Evolutionary conservation across 2,888 invertebrate genomes (phyloP), one percentile per base, ranked within the genome.

Genomic region (Mesoligia furuncula): DNA sequence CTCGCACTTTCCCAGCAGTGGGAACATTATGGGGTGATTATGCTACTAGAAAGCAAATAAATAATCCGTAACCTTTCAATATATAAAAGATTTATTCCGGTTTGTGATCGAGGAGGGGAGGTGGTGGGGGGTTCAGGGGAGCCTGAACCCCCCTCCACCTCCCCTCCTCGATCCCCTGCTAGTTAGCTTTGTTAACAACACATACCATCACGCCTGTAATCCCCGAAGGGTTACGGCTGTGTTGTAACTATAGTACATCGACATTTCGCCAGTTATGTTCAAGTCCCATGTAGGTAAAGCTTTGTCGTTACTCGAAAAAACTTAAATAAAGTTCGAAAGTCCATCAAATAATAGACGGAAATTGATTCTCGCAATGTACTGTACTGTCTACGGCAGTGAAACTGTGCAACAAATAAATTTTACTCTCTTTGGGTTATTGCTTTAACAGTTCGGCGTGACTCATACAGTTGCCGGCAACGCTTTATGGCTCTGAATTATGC

Each of bases 401-500:
- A 82, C 75, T 71, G 36, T 69, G 81, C 67, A 75, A 75, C 78
- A 68, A 81, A 84, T 78, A 86, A 83, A 84, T 86, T 84, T 86
- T 78, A 85, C 86, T 83, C 77, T 84, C 86, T 84, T 81, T 75
- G 17, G 77, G 75, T 72, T 75, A 84, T 86, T 78, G 70, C 68
- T 73, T 59, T 73, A 75, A 86, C 86, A 81, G 86, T 79, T 68
- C 36, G 67, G 36, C 62, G 51, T 85, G 83, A 85, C 65, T 85
- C 86, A 85, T 75, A 67, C 61, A 73, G 78, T 81, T 71, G 85
- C 79, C 36, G 36, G 45, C 65, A 77, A 72, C 57, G 81, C 39
- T 85, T 57, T 72, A 79, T 59, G 36, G 31, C n/a, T 42, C 57
- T 79, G 64, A 71, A 81, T 66, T 65, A 85, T 74, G 71, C 73